Evolutionary conservation across 2,113 vertebrate species (phyloP), one percentile per base, ranked within the genome.

Genomic region (Etheostoma cragini): DNA sequence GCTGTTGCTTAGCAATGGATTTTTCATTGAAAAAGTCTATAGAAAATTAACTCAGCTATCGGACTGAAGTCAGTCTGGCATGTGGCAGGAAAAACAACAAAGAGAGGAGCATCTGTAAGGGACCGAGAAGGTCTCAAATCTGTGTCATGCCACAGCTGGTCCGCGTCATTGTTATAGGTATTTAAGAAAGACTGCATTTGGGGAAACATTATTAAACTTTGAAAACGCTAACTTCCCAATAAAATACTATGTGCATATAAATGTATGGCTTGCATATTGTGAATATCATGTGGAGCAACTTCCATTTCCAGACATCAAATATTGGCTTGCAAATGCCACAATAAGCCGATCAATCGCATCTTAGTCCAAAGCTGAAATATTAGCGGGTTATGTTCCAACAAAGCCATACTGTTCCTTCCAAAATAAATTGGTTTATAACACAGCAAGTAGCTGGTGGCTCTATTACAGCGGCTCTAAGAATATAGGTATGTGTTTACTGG

Each of bases 351-450:
- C 61, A 64, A 69, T 15, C 30, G 6, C 64, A 57, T 74, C 78
- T 80, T 45, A 80, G 68, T 77, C 45, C 72, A 78, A 80, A 74
- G 52, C 54, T 62, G 24, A 72, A 72, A 80, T 72, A 66, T 76
- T 14, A 26, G 26, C 21, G 22, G 72, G 64, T 78, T 33, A 4
- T 26, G 62, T 62, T 77, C 33, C 52, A 76, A 83, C 80, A 83
- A 88, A 83, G 69, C 33, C 13, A 3, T 26, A 50, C 60, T 77
- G 70, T 83, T 87, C 62, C 57, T 64, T 70, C 19, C 26, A 77
- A 65, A 65, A 70, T 46, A 24, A 80, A 79, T 76, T 80, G 82
- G 66, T 82, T 89, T 81, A 87, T 66, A 50, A 67, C 61, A 30
- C 30, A 60, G 63, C 30, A 62, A 75, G 75, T 53, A 63, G 76